Percentiles rank a stretch among this genome's conserved stretches.
Evolutionary conservation across 2,797 vertebrate species (phyloP).

Genomic region (Linurgus olivaceus): DNA sequence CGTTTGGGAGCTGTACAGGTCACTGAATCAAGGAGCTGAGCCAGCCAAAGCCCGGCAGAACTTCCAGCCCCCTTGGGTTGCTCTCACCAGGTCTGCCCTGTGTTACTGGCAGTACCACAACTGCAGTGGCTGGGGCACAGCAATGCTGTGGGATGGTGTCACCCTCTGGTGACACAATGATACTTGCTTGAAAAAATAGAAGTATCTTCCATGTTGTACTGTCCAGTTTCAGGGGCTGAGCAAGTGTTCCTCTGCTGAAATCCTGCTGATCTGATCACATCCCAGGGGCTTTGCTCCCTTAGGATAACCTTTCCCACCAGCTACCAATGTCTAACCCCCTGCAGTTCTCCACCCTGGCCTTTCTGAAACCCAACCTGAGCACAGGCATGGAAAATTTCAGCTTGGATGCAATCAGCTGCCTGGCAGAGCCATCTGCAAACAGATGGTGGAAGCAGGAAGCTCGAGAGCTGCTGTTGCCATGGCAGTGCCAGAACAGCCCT

Average conservation of each 20-base stretch:
- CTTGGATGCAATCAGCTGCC: neutral
- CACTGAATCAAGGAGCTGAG: neutral
- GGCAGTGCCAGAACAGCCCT: neutral
- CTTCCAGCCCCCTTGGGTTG: rapidly evolving
- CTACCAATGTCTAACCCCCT: rapidly evolving
- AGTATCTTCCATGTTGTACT: rapidly evolving
- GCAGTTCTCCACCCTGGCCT: neutral
- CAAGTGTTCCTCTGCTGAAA: neutral
- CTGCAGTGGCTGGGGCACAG: neutral
- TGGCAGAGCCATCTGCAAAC: neutral
- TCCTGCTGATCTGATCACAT: neutral
- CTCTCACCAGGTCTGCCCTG: neutral
- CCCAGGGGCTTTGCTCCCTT: neutral
- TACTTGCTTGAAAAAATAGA: neutral
- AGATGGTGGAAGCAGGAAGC: neutral
- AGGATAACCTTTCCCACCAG: neutral
- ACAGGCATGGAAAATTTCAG: neutral
- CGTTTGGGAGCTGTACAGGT: rapidly evolving
- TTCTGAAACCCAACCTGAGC: neutral
- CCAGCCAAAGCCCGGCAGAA: neutral
- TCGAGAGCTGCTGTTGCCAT: neutral
- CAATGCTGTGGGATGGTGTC: neutral
- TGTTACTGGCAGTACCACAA: rapidly evolving
- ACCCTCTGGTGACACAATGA: neutral
- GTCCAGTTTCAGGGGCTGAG: neutral